phyloP scores from a whole-genome alignment of 2,888 invertebrate species.

The Diarsia brunnea region DNA sequence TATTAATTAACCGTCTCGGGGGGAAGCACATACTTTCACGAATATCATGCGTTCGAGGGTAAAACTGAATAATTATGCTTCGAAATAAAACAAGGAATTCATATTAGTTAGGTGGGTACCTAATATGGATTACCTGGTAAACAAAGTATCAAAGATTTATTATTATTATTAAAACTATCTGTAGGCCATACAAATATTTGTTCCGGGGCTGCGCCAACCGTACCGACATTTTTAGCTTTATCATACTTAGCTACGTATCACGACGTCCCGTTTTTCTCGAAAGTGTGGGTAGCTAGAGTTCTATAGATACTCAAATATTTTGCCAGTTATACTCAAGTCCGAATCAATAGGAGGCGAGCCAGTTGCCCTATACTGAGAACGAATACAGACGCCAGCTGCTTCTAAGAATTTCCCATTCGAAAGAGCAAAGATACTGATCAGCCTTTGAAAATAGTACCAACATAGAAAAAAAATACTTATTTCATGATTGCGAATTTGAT shows the following conservation, averaged over 20 bases:
- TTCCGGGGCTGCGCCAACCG: too few relatives aligned
- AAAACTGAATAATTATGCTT: conserved; percentile 32
- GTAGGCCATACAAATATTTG: too few relatives aligned
- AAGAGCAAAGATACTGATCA: not conserved
- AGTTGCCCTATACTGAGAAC: not conserved
- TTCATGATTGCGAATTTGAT: conserved; percentile 69
- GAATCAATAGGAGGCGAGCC: not conserved
- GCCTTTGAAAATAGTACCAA: conserved; percentile 29
- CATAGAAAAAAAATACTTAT: conserved; percentile 67
- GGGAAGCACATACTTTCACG: conserved; percentile 53
- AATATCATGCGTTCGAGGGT: conserved; percentile 38
- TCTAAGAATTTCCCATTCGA: not conserved
- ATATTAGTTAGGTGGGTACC: not conserved
- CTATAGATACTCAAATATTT: not conserved
- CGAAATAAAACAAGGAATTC: conserved; percentile 12
- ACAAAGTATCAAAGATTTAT: not conserved
- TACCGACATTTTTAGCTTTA: too few relatives aligned
- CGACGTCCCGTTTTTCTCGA: too few relatives aligned
- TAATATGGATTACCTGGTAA: not conserved
- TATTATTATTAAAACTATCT: too few relatives aligned
- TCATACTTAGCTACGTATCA: too few relatives aligned
- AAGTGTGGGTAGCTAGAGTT: not conserved
- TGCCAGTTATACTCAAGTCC: not conserved
- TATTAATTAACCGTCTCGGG: conserved; percentile 49
- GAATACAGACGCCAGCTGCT: not conserved